phyloP scores from a whole-genome alignment of 2,113 vertebrate species.

The Bos taurus region ARS-UCD2.0 NC_037332.1:23364001-23364500 shows the following conservation, averaged over 20 bases:
- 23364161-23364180: not conserved
- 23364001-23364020: not conserved
- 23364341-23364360: not conserved
- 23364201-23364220: not conserved
- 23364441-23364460: not conserved
- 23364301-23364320: not conserved
- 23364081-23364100: not conserved
- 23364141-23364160: not conserved
- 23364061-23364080: not conserved
- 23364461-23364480: not conserved
- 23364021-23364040: not conserved
- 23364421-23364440: not conserved
- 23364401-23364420: not conserved
- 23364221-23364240: not conserved
- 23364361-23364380: not conserved
- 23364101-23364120: not conserved
- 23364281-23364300: not conserved
- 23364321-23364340: not conserved
- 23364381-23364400: not conserved
- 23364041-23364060: not conserved
- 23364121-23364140: not conserved
- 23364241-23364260: not conserved
- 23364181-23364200: not conserved
- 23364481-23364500: not conserved
- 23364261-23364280: not conserved